Evolutionary conservation across 2,797 vertebrate species (phyloP).

Genomic region (Gobio occitaniae): DNA sequence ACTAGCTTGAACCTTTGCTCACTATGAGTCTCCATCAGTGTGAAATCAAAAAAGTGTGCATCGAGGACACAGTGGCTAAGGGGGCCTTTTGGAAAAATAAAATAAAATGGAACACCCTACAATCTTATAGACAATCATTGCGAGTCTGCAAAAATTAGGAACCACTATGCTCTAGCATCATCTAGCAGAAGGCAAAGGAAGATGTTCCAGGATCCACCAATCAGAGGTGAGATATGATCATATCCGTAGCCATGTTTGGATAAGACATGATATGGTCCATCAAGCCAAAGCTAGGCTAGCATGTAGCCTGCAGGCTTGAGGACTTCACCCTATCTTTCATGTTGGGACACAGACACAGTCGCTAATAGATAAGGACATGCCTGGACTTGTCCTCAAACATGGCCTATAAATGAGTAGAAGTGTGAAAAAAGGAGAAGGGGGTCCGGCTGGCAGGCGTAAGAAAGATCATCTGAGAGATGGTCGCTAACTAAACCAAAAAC

Average conservation of each 20-base stretch:
- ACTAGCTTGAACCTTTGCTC: neutral
- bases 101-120: neutral
- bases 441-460: neutral
- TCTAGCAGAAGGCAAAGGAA: neutral
- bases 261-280: neutral
- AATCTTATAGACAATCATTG: neutral
- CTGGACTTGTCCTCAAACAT: conserved; percentile 62
- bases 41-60: neutral
- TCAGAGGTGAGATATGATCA: conserved; percentile 1
- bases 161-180: conserved; percentile 5
- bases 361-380: conserved; percentile 60
- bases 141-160: neutral
- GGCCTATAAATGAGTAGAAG: conserved; percentile 57
- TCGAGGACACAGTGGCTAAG: no score
- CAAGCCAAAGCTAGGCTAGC: conserved; percentile 33
- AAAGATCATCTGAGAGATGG: conserved; percentile 18
- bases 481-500: neutral
- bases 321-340: conserved; percentile 63
- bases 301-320: conserved; percentile 56
- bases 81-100: no score
- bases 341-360: conserved; percentile 62
- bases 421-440: conserved; percentile 26
- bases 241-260: conserved; percentile 33
- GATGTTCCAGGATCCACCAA: conserved; percentile 12
- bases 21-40: neutral